These are phyloP conservation scores for Eulithis prunata DNA, from an alignment of 2,888 invertebrate genomes.

Conservation along the genomic window DNA sequence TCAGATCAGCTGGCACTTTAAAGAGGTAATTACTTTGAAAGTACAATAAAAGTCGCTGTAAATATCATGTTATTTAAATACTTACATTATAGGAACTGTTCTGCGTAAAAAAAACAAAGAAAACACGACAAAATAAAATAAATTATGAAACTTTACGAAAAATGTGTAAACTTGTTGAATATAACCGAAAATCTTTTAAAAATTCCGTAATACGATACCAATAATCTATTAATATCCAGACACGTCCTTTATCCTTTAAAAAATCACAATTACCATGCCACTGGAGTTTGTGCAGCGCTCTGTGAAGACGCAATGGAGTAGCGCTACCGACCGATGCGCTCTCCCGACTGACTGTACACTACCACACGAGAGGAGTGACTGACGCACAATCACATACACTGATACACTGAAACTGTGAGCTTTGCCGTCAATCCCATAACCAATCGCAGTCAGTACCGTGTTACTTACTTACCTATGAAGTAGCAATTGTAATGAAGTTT, in stretches of 20 bases:
- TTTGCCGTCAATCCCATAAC: constrained; percentile 13
- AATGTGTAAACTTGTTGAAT: not conserved
- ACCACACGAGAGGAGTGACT: constrained; percentile 59
- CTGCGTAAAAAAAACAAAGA: not conserved
- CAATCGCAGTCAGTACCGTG: not conserved
- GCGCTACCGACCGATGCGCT: constrained; percentile 67
- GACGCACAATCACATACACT: constrained; percentile 41
- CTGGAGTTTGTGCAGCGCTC: constrained; percentile 63
- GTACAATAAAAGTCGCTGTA: not conserved
- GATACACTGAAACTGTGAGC: constrained; percentile 37
- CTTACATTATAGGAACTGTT: not conserved
- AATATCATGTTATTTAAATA: not conserved
- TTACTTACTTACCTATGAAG: not conserved
- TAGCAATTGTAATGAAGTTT: not conserved
- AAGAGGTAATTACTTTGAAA: not conserved
- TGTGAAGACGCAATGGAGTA: constrained; percentile 55
- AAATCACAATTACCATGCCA: constrained; percentile 80
- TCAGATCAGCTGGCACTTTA: not conserved
- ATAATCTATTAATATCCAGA: constrained; percentile 48
- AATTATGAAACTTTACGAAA: not conserved
- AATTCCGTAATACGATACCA: constrained; percentile 76
- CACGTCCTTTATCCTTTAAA: constrained; percentile 33
- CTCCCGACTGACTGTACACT: constrained; percentile 64
- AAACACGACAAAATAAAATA: not conserved
- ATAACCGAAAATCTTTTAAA: constrained; percentile 10